Evolutionary conservation across 1,140 invertebrate genomes (phyloP), one percentile per base, ranked within the genome.

Genomic region (Drosophila busckii): DNA sequence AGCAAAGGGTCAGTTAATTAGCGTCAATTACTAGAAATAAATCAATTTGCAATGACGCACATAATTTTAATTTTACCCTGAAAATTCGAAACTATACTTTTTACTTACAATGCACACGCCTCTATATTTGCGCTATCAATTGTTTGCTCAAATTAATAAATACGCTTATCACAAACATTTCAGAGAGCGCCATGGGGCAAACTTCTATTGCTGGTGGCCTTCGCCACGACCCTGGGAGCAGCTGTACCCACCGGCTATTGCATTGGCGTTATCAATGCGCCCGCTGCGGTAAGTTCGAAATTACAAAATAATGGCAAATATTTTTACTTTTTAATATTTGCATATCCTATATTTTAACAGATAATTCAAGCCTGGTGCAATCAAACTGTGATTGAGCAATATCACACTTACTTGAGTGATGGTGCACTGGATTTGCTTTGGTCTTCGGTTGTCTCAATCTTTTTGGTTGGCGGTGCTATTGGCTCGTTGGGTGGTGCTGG

Each of bases 171-270:
- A 4, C 2, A 38, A 25, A 10, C 9, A 2, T 46, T 40, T 5
- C 53, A 86, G 84, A 69, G 67, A 55, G 48, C 45, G 4, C 19
- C 53, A 83, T 86, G 84, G 84, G 58, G 59, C 6, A 69, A 65
- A 8, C 59, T 86, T 2, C 28, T 86, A 8, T 22, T 76, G 13
- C 13, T 85, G 25, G 66, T 86, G 10, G 59, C 82, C 9, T 63
- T 83, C 45, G 84, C 84, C 4, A 93, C 93, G 20, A 95, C 94
- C 8, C 63, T 97, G 9, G 95, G 96, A 20, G 93, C 92, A 7
- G 95, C 95, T 4, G 88, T 97, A 37, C 94, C 96, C 42, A 93
- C 95, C 41, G 96, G 96, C 31, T 97, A 94, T 85, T 95, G 96
- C 71, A 96, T 96, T 54, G 96, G 95, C 29, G 95, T 96, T 35